phyloP scores from a whole-genome alignment of 2,888 invertebrate genomes.

The Muschampia plurimacula region DNA sequence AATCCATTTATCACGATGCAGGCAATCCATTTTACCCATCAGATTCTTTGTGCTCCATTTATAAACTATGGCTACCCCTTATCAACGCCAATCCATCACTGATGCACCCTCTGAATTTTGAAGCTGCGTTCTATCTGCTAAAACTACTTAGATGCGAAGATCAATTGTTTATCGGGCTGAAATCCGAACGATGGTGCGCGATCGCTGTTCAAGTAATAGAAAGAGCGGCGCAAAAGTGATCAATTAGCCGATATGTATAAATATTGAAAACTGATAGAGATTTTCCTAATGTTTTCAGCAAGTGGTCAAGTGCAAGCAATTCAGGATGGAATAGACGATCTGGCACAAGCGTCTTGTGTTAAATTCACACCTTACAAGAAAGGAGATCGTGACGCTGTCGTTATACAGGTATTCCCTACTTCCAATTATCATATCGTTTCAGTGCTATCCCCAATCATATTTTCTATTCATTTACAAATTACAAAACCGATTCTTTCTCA shows the following conservation, averaged over 20 bases:
- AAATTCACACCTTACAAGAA: conserved; percentile 76
- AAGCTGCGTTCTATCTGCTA: no score
- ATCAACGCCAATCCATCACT: no score
- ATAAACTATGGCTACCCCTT: no score
- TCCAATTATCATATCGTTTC: not conserved
- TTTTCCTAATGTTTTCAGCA: conserved; percentile 51
- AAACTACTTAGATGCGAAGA: no score
- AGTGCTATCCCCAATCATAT: no score
- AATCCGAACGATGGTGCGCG: not conserved
- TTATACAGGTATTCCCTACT: conserved; percentile 69
- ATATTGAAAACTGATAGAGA: not conserved
- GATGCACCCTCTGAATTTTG: no score
- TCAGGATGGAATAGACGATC: conserved; percentile 74
- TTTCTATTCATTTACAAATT: no score
- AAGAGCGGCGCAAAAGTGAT: not conserved
- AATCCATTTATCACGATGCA: no score
- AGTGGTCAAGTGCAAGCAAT: conserved; percentile 78
- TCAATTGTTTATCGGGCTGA: no score
- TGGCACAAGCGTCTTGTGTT: conserved; percentile 78
- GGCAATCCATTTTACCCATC: no score
- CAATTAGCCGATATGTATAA: not conserved
- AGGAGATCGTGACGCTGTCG: conserved; percentile 79
- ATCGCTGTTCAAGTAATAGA: not conserved
- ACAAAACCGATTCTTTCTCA: no score
- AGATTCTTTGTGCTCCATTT: no score